Conservation (phyloP, 2,797 vertebrate species). For the Fringilla coelebs region DNA sequence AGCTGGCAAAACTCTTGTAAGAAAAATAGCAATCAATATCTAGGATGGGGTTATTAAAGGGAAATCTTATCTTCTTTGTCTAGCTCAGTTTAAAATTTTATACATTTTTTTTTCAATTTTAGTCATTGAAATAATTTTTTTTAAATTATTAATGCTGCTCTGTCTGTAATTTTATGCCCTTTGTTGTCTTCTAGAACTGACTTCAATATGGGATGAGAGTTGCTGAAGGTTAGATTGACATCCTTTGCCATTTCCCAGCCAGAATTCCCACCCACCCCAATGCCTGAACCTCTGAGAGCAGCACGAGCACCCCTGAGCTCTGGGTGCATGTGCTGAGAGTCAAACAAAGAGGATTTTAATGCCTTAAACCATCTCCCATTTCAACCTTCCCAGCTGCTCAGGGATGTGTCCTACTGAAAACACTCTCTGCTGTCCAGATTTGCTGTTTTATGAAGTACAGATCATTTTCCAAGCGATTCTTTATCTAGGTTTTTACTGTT, state of each 20-base stretch:
- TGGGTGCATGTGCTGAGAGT: background rate
- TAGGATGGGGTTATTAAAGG: background rate
- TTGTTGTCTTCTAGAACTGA: background rate
- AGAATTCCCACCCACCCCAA: background rate
- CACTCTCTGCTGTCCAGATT: background rate
- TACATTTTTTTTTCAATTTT: background rate
- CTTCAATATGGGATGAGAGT: background rate
- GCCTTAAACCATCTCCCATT: background rate
- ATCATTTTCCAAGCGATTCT: background rate
- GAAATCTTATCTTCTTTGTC: background rate
- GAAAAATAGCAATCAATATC: background rate
- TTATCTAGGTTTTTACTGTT: background rate
- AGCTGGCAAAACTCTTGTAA: background rate
- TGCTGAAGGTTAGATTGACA: background rate
- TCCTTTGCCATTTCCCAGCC: background rate
- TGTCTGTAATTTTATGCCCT: background rate
- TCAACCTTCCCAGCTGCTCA: background rate
- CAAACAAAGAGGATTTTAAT: background rate
- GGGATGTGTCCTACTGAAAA: background rate
- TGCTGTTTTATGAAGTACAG: background rate
- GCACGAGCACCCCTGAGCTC: background rate
- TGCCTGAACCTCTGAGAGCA: background rate
- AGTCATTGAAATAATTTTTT: background rate
- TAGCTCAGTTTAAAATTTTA: background rate
- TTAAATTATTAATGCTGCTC: background rate